Evolutionary conservation across 2,797 vertebrate genomes (phyloP).

Genomic region (Heterohyrax brucei): DNA sequence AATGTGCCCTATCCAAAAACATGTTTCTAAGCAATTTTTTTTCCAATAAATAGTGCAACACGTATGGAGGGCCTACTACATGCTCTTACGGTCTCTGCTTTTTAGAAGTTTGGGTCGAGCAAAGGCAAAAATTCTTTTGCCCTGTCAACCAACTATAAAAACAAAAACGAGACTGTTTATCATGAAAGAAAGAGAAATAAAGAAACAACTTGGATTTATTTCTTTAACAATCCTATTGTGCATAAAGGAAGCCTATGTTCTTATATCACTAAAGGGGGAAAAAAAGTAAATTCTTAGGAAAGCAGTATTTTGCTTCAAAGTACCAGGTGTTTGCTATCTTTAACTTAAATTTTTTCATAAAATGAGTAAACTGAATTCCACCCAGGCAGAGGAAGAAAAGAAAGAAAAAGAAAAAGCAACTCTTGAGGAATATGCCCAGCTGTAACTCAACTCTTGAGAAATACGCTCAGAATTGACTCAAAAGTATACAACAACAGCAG

Average conservation of each 20-base stretch:
- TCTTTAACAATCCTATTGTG: conserved; percentile 39
- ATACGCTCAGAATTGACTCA: background rate
- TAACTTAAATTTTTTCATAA: conserved; percentile 64
- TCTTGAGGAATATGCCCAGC: conserved; percentile 14
- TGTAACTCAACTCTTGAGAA: conserved; percentile 6
- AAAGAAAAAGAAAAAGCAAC: background rate
- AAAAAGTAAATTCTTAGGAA: conserved; percentile 47
- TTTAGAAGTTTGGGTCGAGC: background rate
- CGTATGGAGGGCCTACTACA: background rate
- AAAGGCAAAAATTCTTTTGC: conserved; percentile 45
- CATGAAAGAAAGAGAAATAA: conserved; percentile 6
- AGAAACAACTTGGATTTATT: conserved; percentile 7
- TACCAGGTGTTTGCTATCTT: conserved; percentile 10
- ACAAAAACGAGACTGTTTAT: conserved; percentile 42
- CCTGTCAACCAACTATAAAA: conserved; percentile 33
- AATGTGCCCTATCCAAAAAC: conserved; percentile 25
- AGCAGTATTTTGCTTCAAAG: conserved; percentile 52
- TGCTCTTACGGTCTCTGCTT: conserved; percentile 33
- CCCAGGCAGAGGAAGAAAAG: background rate
- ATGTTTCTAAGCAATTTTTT: conserved; percentile 50
- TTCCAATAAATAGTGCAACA: conserved; percentile 24
- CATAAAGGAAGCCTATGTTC: conserved; percentile 23
- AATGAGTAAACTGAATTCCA: conserved; percentile 65
- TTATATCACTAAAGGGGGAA: conserved; percentile 49
- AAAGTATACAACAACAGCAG: background rate